Evolutionary conservation across 1,140 invertebrate genomes (phyloP).

Genomic region (Heliothis virescens): DNA sequence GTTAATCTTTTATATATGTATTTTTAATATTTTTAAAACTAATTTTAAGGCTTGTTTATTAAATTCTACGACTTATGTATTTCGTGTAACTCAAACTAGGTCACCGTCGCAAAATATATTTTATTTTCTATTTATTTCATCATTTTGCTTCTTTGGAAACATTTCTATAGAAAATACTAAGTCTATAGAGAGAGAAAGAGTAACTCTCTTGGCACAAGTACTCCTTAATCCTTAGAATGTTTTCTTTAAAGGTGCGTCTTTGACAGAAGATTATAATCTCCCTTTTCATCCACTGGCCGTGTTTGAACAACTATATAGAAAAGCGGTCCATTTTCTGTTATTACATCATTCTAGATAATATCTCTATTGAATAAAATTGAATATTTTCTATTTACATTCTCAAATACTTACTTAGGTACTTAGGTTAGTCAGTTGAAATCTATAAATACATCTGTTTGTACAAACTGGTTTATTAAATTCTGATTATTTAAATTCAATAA

Average conservation of each 20-base stretch:
- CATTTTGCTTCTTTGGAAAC: not conserved
- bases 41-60: no score
- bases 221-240: no score
- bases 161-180: slow-evolving; percentile 3
- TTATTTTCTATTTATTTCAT: not conserved
- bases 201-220: not conserved
- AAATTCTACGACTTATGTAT: no score
- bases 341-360: not conserved
- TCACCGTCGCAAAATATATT: not conserved
- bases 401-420: not conserved
- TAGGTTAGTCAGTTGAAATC: not conserved
- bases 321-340: slow-evolving; percentile 6
- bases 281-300: slow-evolving; percentile 21
- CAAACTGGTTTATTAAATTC: not conserved
- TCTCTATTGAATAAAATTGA: slow-evolving; percentile 7
- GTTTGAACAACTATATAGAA: slow-evolving; percentile 20
- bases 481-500: not conserved
- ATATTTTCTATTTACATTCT: slow-evolving; percentile 3
- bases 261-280: slow-evolving; percentile 54
- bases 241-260: slow-evolving; percentile 44
- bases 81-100: not conserved
- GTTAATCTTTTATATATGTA: no score
- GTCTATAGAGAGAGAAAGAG: not conserved
- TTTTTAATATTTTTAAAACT: not conserved
- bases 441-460: not conserved